Base-by-base conservation (phyloP, 2,797 vertebrate species). In the Enteromius thamalakanensis region DNA sequence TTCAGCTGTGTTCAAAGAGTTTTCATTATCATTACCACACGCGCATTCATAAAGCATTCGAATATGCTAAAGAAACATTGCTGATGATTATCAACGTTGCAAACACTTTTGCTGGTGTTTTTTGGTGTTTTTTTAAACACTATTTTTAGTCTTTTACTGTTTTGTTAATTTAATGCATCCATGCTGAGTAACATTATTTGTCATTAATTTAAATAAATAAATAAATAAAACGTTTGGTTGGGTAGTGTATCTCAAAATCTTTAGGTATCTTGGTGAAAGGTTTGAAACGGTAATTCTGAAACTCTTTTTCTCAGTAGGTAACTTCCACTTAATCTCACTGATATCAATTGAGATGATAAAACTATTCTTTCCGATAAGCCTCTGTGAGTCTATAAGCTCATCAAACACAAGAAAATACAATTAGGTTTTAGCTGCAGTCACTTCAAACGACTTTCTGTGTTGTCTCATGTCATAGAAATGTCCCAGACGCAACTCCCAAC, bases 381-480 rank as follows among this genome's bases (percentile, higher is more conserved):
- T 19, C 0, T n/a, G 21, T 29, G n/a, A 70, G 49, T 32, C 49
- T 42, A 42, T 60, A 42, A 42, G 37, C 68, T 60, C 19, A 62
- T 80, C 53, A 80, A 23, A 71, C 9, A 42, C 53, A 37, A 21
- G 37, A 9, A 47, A 47, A 71, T 23, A 60, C 17, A 60, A 42
- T 80, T 32, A n/a, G 2, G 3, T 29, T 72, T 40, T 9, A 51
- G 40, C 37, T 17, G 23, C 37, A 45, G 15, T 47, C 26, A 34
- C 45, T 76, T 32, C 51, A 71, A 58, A 70, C 1, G 19, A 45
- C 12, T 42, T 26, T 80, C 55, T 65, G 34, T 67, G 6, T 78
- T 65, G 40, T 55, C 62, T 69, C 74, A 32, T 86, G 80, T 70
- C 70, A 70, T 45, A 45, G 65, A 87, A 79, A 60, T 51, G n/a